Percentiles rank a stretch among this genome's conserved stretches.
Conservation (phyloP, 1,140 invertebrate species). For the Trypoxylus dichotomus region DNA sequence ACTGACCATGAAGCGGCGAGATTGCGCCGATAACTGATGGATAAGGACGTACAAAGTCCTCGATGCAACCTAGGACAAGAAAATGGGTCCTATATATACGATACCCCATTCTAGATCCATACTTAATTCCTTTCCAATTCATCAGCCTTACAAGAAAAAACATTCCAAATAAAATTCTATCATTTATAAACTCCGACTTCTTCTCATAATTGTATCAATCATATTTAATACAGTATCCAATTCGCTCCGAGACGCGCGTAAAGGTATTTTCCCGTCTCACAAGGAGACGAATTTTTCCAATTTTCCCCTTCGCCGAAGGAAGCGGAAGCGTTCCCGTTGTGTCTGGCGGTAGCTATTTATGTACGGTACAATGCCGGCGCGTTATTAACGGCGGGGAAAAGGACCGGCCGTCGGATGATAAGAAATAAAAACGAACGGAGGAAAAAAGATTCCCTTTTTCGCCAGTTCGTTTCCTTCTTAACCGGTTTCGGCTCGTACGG, state of each 20-base stretch:
- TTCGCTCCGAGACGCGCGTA: background rate
- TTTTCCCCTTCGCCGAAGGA: background rate
- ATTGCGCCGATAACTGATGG: too few species aligned
- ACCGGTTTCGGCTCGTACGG: background rate
- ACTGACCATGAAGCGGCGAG: too few species aligned
- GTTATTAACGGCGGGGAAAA: background rate
- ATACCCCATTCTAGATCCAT: too few species aligned
- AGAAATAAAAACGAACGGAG: background rate
- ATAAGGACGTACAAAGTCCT: too few species aligned
- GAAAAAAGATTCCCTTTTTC: background rate
- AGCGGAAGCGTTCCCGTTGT: background rate
- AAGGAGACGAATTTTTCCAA: background rate
- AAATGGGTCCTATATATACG: too few species aligned
- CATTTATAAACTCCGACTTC: too few species aligned
- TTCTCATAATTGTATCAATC: background rate
- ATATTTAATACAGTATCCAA: background rate
- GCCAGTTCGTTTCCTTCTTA: background rate
- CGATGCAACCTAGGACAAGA: too few species aligned
- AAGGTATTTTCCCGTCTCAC: background rate
- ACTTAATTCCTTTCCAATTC: too few species aligned
- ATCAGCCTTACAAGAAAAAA: too few species aligned
- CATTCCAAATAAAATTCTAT: too few species aligned
- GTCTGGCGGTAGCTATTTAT: background rate
- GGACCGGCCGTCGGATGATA: background rate
- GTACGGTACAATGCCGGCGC: background rate